phyloP scores from a whole-genome alignment of 1,140 invertebrate species.

The Apis dorsata region DNA sequence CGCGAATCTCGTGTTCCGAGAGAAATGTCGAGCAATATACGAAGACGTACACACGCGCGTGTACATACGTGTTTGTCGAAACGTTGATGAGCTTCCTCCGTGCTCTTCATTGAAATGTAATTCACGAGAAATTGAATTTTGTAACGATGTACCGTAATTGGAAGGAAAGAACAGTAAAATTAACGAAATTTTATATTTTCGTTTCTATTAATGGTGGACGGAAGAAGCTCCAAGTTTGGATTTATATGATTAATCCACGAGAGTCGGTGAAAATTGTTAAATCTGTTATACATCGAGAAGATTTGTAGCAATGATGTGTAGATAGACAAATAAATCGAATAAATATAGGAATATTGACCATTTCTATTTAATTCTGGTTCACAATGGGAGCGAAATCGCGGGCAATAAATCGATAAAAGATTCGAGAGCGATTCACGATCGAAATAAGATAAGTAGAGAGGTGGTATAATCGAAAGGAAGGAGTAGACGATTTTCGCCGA shows the following conservation, averaged over 20 bases:
- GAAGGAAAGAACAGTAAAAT: neutral
- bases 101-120: neutral
- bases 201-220: neutral
- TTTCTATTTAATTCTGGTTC: too few relatives aligned
- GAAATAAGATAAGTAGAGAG: conserved; percentile 8
- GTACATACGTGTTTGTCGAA: neutral
- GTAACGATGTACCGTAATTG: neutral
- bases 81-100: neutral
- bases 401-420: neutral
- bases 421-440: neutral
- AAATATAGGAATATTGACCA: too few relatives aligned
- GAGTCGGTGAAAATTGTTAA: too few relatives aligned
- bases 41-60: neutral
- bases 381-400: neutral
- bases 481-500: conserved; percentile 18
- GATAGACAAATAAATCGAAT: too few relatives aligned
- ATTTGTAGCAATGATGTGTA: too few relatives aligned
- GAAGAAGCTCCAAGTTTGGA: too few relatives aligned
- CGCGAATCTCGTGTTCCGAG: neutral
- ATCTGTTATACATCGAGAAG: too few relatives aligned
- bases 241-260: too few relatives aligned
- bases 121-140: neutral
- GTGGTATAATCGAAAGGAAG: neutral
- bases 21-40: neutral
- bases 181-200: too few relatives aligned